Evolutionary conservation across 2,113 vertebrate genomes (phyloP).

Genomic region (Cichladusa arquata): DNA sequence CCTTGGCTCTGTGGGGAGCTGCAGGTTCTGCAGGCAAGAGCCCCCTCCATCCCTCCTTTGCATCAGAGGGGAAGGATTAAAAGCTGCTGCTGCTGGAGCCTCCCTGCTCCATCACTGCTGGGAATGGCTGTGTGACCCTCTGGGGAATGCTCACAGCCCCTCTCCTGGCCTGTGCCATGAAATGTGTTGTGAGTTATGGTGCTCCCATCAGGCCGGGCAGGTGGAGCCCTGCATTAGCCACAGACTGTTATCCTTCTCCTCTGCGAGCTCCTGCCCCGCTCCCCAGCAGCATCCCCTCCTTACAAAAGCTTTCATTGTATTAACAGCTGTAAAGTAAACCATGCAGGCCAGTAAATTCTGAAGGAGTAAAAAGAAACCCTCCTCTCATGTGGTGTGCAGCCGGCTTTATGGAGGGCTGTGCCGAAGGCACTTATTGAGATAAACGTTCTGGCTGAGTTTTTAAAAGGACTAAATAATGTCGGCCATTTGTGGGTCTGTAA

Average conservation of each 20-base stretch:
- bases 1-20: neutral
- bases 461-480: slow-evolving; percentile 35
- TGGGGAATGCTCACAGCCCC: neutral
- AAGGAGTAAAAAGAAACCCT: neutral
- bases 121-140: neutral
- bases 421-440: slow-evolving; percentile 25
- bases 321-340: slow-evolving; percentile 24
- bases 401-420: neutral
- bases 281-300: neutral
- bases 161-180: neutral
- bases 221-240: neutral
- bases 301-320: slow-evolving; percentile 11
- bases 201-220: neutral
- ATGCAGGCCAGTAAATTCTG: slow-evolving; percentile 24
- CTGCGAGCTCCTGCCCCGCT: neutral
- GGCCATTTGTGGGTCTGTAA: neutral
- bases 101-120: neutral
- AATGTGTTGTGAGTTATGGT: neutral
- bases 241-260: neutral
- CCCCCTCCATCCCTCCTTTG: neutral
- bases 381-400: neutral
- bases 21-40: neutral
- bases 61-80: neutral
- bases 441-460: slow-evolving; percentile 15
- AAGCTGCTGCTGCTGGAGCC: neutral